Percentiles rank a stretch among this genome's conserved stretches.
phyloP scores from a whole-genome alignment of 2,797 vertebrate genomes.

The Alcedo atthis region DNA sequence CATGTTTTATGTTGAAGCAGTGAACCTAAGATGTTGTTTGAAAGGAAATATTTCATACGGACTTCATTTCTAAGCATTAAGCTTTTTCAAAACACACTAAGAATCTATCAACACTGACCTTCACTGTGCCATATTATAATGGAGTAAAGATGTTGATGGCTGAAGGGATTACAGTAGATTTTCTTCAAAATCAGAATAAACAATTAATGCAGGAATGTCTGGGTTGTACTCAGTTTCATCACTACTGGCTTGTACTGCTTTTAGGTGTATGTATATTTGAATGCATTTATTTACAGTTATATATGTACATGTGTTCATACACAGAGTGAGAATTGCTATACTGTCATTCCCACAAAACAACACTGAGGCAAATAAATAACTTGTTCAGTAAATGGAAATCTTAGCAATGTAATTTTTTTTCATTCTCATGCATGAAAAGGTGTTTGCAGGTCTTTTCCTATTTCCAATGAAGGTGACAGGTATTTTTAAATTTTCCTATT shows the following conservation, averaged over 20 bases:
- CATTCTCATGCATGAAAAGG: accelerated
- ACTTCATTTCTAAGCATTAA: conserved; percentile 80
- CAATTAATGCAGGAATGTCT: not conserved
- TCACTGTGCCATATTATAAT: conserved; percentile 72
- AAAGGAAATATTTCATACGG: conserved; percentile 72
- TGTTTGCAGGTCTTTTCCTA: not conserved
- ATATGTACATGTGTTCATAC: not conserved
- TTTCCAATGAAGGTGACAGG: not conserved
- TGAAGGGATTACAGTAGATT: conserved; percentile 59
- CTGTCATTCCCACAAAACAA: not conserved
- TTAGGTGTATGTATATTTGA: not conserved
- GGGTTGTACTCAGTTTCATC: not conserved
- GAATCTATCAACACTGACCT: conserved; percentile 77
- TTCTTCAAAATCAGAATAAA: conserved; percentile 27
- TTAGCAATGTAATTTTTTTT: not conserved
- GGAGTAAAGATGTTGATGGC: conserved; percentile 73
- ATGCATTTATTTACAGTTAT: not conserved
- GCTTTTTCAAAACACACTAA: conserved; percentile 80
- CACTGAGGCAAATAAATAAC: not conserved
- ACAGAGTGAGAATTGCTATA: not conserved
- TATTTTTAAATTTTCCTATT: not conserved
- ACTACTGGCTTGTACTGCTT: not conserved
- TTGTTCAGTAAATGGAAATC: not conserved
- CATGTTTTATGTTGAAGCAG: conserved; percentile 65
- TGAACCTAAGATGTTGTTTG: conserved; percentile 59